Percentiles rank a stretch among this genome's conserved stretches.
Evolutionary conservation across 2,113 vertebrate species (phyloP).

Genomic region (Myotis lucifugus): DNA sequence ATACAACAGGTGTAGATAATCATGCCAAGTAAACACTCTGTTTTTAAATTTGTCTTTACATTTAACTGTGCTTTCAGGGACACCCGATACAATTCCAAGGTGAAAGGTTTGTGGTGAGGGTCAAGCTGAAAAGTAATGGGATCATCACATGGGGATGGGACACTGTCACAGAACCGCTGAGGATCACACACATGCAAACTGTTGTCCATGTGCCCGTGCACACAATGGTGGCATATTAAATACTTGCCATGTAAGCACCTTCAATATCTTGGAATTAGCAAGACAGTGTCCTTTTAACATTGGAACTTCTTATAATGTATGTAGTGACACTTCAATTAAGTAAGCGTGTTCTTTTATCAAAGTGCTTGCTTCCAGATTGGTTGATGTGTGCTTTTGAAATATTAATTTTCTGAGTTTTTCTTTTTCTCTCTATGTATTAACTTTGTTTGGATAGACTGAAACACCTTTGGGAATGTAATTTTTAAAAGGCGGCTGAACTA

Average conservation of each 20-base stretch:
- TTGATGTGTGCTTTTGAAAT: conserved; percentile 43
- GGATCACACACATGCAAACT: not conserved
- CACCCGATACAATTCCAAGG: not conserved
- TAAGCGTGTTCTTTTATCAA: not conserved
- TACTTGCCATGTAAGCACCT: not conserved
- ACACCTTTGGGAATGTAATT: conserved; percentile 36
- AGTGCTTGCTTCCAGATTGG: conserved; percentile 42
- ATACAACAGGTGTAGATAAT: not conserved
- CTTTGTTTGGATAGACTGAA: not conserved
- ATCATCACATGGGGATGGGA: not conserved
- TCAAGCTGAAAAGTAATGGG: not conserved
- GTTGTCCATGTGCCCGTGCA: not conserved
- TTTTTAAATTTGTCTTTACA: conserved; percentile 22
- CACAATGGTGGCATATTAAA: not conserved
- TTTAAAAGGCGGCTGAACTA: conserved; percentile 27
- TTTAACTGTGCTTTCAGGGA: conserved; percentile 35
- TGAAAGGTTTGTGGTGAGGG: not conserved
- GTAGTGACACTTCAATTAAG: not conserved
- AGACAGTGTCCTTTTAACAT: not conserved
- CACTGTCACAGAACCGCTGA: not conserved
- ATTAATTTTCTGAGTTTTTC: not conserved
- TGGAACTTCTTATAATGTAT: not conserved
- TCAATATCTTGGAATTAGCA: not conserved
- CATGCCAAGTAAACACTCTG: not conserved
- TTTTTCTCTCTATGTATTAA: not conserved